Percentiles rank a stretch among this genome's conserved stretches.
Evolutionary conservation across 2,888 invertebrate species (phyloP).

Genomic region (Desoria tigrina): DNA sequence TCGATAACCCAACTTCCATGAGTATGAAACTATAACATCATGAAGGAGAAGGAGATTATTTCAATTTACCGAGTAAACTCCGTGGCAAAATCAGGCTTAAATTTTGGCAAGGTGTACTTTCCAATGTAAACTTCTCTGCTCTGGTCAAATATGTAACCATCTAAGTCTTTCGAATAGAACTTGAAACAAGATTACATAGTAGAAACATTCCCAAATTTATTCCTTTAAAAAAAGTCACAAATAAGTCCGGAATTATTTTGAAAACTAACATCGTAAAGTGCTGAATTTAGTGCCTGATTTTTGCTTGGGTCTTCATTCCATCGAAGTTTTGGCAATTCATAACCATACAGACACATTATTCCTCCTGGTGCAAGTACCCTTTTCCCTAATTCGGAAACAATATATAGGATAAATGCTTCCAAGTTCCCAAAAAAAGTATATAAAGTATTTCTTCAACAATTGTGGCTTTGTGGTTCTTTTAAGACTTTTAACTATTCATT

Average conservation of each 20-base stretch:
- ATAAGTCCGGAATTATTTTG: not conserved
- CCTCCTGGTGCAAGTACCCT: slow-evolving; percentile 35
- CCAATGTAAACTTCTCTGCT: slow-evolving; percentile 54
- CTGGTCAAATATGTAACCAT: slow-evolving; percentile 50
- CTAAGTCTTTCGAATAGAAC: slow-evolving; percentile 52
- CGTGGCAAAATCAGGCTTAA: slow-evolving; percentile 26
- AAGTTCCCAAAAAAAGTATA: not conserved
- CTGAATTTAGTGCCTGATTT: slow-evolving; percentile 27
- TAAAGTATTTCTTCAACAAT: not conserved
- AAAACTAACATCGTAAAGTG: slow-evolving; percentile 27
- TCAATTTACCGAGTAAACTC: slow-evolving; percentile 33
- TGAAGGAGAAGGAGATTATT: not conserved
- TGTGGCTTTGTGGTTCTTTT: too few species aligned
- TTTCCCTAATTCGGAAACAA: too few species aligned
- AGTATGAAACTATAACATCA: slow-evolving; percentile 26
- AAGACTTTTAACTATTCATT: too few species aligned
- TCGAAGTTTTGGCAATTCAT: slow-evolving; percentile 37
- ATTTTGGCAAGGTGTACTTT: slow-evolving; percentile 48
- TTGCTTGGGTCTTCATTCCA: slow-evolving; percentile 34
- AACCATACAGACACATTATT: slow-evolving; percentile 35
- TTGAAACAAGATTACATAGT: slow-evolving; percentile 17
- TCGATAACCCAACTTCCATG: slow-evolving; percentile 40
- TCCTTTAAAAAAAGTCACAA: too few species aligned
- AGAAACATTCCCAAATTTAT: not conserved
- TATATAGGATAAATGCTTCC: not conserved